These are phyloP conservation scores for Epirrhoe alternata DNA, from an alignment of 2,888 invertebrate genomes.

Conservation along the genomic window DNA sequence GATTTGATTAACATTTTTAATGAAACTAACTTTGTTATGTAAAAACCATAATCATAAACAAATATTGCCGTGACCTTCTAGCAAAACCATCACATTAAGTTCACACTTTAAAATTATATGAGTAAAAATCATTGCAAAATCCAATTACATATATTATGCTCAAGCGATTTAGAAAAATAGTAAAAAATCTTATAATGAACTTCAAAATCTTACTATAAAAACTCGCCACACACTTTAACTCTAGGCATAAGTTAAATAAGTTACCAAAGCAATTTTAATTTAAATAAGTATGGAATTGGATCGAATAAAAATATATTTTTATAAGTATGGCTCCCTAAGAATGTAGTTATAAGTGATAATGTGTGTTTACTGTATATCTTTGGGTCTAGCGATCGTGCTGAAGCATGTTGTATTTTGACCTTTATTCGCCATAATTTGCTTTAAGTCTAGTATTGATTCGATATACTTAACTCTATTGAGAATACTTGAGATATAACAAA, in stretches of 20 bases:
- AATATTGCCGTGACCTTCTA: no score
- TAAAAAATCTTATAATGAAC: not conserved
- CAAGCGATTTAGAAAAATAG: conserved; percentile 10
- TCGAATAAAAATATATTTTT: conserved; percentile 69
- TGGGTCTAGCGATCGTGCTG: not conserved
- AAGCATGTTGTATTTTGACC: conserved; percentile 9
- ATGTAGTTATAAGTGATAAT: conserved; percentile 48
- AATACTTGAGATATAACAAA: conserved; percentile 59
- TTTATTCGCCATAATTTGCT: conserved; percentile 64
- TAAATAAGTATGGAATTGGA: conserved; percentile 46
- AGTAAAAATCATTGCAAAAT: not conserved
- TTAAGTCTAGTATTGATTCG: conserved; percentile 66
- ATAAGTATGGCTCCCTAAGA: conserved; percentile 54
- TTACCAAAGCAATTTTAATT: conserved; percentile 82
- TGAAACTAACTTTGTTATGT: not conserved
- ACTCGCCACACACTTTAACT: conserved; percentile 48
- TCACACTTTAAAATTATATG: no score
- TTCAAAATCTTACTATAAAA: conserved; percentile 9
- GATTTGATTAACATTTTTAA: no score
- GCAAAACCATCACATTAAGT: no score
- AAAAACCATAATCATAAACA: no score
- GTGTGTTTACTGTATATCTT: conserved; percentile 50
- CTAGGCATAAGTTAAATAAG: conserved; percentile 70
- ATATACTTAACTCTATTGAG: conserved; percentile 76
- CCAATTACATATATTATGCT: not conserved